Conservation (phyloP, 2,113 vertebrate species). For the Scolopax mira region DNA sequence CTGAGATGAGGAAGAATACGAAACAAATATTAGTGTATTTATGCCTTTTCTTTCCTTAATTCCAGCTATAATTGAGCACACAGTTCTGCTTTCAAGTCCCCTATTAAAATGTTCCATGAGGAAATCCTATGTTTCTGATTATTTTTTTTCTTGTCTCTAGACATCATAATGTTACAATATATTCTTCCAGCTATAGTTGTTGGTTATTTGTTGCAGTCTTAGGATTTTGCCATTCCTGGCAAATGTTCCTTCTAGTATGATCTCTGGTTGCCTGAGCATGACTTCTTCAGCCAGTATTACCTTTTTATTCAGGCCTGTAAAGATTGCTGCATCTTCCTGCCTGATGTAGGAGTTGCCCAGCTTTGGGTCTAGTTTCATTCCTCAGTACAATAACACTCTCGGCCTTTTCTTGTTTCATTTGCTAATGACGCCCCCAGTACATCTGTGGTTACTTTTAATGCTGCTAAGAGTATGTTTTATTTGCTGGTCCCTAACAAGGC, state of each 20-base stretch:
- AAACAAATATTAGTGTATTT: background rate
- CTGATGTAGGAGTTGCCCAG: background rate
- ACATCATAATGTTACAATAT: background rate
- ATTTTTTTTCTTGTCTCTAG: background rate
- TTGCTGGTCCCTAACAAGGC: background rate
- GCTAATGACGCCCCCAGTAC: background rate
- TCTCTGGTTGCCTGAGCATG: background rate
- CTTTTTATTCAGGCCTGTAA: background rate
- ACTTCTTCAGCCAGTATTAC: background rate
- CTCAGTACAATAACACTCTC: background rate
- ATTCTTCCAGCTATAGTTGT: background rate
- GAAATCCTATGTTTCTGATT: background rate
- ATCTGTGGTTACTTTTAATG: constrained; percentile 29
- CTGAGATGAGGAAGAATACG: background rate
- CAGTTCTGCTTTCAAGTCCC: background rate
- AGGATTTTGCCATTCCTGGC: background rate
- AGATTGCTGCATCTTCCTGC: background rate
- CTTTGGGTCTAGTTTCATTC: background rate
- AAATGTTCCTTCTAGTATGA: background rate
- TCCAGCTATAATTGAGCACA: background rate
- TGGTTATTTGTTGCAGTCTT: background rate
- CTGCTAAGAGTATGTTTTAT: background rate
- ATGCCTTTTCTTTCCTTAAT: background rate
- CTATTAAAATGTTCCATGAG: background rate
- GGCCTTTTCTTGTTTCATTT: background rate